Evolutionary conservation across 2,113 vertebrate genomes (phyloP), one percentile per base, ranked within the genome.

Genomic region (Theristicus caerulescens): DNA sequence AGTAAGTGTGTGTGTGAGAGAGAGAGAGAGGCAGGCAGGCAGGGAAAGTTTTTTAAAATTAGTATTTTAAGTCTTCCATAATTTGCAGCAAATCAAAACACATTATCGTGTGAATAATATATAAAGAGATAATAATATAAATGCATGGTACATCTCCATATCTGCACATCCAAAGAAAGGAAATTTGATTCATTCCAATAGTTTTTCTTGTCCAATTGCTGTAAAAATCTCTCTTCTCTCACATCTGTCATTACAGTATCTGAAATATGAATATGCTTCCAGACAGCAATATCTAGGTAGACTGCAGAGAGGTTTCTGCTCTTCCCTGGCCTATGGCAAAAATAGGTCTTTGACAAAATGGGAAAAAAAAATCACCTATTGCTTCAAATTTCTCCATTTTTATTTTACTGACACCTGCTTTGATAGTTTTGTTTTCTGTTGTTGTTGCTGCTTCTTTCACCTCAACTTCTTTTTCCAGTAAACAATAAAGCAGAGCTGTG

Each of bases 71-170:
- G 44, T 77, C 40, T 71, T 83, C 57, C 34, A 44, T 52, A 87
- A 86, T 92, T 94, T 87, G 26, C 66, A 69, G 66, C 44, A 82
- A 94, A 96, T 87, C 77, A 94, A 97, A 95, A 66, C 58, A 71
- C 16, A 8, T 55, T 86, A 42, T 79, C 4, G 4, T 44, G 58
- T 93, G 73, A 91, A 74, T 93, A 92, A 74, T 46, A 77, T n/a
- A 38, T 69, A 55, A 78, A 89, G 38, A 77, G 29, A 40, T 66
- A 80, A 59, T 82, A 62, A 40, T 79, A 85, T 73, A 82, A 87
- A 82, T 73, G 9, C 49, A 34, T 25, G 21, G 42, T 82, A 44
- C 52, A 25, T 92, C 92, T 86, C 34, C 2, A 0, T 94, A 40
- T 89, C 77, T 89, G 40, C 29, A 74, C 31, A 85, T 13, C 14